Evolutionary conservation across 1,140 invertebrate species (phyloP).

Genomic region (Brachionus calyciflorus): DNA sequence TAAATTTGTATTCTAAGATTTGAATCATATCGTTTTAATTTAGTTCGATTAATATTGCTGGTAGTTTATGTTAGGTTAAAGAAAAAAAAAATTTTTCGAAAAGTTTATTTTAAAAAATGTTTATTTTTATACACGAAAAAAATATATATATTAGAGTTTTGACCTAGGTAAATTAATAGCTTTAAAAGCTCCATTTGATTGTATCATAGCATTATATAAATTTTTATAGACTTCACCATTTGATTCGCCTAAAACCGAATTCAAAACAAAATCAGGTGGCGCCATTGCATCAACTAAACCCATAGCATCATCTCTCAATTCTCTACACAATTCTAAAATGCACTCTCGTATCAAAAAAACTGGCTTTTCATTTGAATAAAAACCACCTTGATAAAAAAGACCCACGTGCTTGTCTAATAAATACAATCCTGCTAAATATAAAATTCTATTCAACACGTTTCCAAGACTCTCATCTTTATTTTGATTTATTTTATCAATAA

Average conservation of each 20-base stretch:
- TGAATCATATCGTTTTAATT: too few species aligned
- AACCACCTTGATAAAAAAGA: slow-evolving; percentile 58
- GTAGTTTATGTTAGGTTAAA: too few species aligned
- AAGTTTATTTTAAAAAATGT: neutral
- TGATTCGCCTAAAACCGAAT: slow-evolving; percentile 57
- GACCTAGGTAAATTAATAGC: slow-evolving; percentile 12
- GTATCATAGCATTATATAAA: slow-evolving; percentile 40
- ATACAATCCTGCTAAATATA: slow-evolving; percentile 19
- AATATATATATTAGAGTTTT: neutral
- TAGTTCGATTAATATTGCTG: too few species aligned
- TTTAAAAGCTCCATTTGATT: slow-evolving; percentile 44
- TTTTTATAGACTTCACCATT: slow-evolving; percentile 55
- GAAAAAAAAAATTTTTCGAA: neutral
- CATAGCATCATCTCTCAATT: slow-evolving; percentile 72
- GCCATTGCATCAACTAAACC: slow-evolving; percentile 78
- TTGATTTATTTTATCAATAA: slow-evolving; percentile 15
- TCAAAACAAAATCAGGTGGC: slow-evolving; percentile 67
- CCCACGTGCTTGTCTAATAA: slow-evolving; percentile 54
- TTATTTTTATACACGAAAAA: too few species aligned
- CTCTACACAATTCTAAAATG: slow-evolving; percentile 67
- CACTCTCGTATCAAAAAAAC: slow-evolving; percentile 55
- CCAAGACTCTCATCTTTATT: neutral
- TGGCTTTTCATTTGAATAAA: slow-evolving; percentile 51
- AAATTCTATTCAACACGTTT: neutral
- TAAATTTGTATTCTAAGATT: too few species aligned